Evolutionary conservation across 2,113 vertebrate genomes (phyloP).

Genomic region (Dolichotis patagonum): DNA sequence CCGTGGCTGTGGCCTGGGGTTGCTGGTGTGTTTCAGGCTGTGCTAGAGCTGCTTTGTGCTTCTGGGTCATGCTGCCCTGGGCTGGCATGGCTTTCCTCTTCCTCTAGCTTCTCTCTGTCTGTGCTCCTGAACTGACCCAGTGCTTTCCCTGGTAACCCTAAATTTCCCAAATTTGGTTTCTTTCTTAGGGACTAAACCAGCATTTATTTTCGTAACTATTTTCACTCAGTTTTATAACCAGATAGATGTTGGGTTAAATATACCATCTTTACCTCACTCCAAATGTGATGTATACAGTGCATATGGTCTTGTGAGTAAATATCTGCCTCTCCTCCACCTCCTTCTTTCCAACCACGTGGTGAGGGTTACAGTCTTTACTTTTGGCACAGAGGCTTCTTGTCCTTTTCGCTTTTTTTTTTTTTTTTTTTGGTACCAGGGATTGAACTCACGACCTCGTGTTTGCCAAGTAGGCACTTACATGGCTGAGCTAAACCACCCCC

Average conservation of each 20-base stretch:
- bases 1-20: background rate
- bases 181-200: background rate
- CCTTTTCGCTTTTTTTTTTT: background rate
- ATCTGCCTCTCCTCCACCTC: background rate
- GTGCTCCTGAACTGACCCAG: background rate
- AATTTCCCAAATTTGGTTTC: background rate
- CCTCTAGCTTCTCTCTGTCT: background rate
- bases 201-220: conserved; percentile 5
- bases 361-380: background rate
- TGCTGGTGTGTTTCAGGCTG: background rate
- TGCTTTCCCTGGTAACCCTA: background rate
- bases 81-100: background rate
- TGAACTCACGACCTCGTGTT: too few relatives aligned
- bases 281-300: background rate
- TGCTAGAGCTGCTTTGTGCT: background rate
- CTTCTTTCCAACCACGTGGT: background rate
- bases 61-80: background rate
- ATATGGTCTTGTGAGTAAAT: background rate
- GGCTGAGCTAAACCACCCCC: too few relatives aligned
- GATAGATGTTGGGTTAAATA: background rate
- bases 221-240: background rate
- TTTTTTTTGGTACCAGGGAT: too few relatives aligned
- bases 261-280: background rate
- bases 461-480: too few relatives aligned
- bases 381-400: too few relatives aligned